Conservation (phyloP, 1,140 invertebrate species). For the Asbolus verrucosus region DNA sequence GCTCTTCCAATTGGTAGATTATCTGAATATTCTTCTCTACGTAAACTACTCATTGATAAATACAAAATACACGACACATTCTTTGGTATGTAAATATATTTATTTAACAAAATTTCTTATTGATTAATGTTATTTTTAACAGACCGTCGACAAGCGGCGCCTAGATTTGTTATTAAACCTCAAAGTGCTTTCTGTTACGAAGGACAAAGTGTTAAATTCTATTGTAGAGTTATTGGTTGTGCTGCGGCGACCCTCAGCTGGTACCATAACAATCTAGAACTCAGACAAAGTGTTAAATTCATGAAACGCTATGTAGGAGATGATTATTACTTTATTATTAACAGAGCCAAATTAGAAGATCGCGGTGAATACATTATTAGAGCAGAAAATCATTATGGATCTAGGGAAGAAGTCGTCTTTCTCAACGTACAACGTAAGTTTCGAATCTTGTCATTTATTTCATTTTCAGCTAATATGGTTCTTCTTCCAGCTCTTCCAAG, state of each 20-base stretch:
- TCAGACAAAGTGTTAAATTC: constrained; percentile 98
- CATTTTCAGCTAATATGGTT: too few relatives aligned
- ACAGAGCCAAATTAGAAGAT: constrained; percentile 93
- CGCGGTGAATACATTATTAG: constrained; percentile 97
- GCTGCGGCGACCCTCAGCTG: constrained; percentile 95
- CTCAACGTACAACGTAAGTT: constrained; percentile 95
- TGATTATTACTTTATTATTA: constrained; percentile 98
- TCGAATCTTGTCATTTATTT: constrained; percentile 30
- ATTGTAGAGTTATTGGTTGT: constrained; percentile 94
- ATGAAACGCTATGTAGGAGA: constrained; percentile 98
- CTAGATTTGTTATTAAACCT: constrained; percentile 97
- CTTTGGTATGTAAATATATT: constrained; percentile 78
- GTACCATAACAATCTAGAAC: constrained; percentile 92
- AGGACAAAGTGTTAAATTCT: constrained; percentile 97
- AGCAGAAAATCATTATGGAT: constrained; percentile 98
- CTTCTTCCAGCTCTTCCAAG: constrained; percentile 79
- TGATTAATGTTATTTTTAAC: constrained; percentile 40
- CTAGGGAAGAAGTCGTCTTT: constrained; percentile 95
- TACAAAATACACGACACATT: constrained; percentile 96
- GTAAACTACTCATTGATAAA: constrained; percentile 95
- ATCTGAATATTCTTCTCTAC: constrained; percentile 96
- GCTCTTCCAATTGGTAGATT: constrained; percentile 94
- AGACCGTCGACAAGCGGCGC: constrained; percentile 97
- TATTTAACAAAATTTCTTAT: constrained; percentile 17
- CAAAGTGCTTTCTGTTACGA: constrained; percentile 96